Evolutionary conservation across 2,797 vertebrate genomes (phyloP).

Genomic region (Podarcis lilfordi): DNA sequence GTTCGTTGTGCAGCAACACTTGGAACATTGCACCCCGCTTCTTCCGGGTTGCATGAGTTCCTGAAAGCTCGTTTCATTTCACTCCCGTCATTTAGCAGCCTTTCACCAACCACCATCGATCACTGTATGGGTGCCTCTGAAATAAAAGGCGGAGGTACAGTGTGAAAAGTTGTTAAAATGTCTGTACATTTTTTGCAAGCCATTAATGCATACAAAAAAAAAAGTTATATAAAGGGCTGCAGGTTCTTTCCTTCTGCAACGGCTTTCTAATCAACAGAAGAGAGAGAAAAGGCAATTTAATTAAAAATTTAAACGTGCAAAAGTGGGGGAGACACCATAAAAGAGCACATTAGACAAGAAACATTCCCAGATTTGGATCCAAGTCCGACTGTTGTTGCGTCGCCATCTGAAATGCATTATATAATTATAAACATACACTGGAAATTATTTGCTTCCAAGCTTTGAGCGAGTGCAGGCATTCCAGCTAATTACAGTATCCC

Average conservation of each 20-base stretch:
- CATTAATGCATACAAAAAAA: constrained; percentile 45
- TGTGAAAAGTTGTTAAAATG: constrained; percentile 39
- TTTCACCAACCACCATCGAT: constrained; percentile 45
- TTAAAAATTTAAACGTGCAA: constrained; percentile 78
- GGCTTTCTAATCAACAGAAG: constrained; percentile 69
- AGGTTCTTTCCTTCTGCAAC: constrained; percentile 60
- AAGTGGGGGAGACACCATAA: constrained; percentile 72
- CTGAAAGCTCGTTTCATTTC: neutral
- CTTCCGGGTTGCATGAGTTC: neutral
- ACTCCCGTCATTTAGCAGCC: constrained; percentile 47
- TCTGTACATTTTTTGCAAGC: constrained; percentile 54
- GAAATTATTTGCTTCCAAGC: constrained; percentile 72
- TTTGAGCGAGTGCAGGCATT: constrained; percentile 64
- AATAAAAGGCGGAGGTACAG: constrained; percentile 38
- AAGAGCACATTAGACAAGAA: constrained; percentile 69
- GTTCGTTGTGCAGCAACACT: too few species aligned
- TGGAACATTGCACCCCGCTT: neutral
- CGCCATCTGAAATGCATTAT: constrained; percentile 76
- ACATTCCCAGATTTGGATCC: constrained; percentile 74
- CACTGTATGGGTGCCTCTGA: constrained; percentile 10
- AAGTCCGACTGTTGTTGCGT: constrained; percentile 76
- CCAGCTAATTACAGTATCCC: constrained; percentile 52
- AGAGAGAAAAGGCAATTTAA: constrained; percentile 71
- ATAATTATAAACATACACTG: constrained; percentile 77
- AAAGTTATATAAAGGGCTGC: constrained; percentile 56